Percentiles rank a stretch among this genome's conserved stretches.
Conservation (phyloP, 1,140 invertebrate species). For the Andrena cerasifolii region DNA sequence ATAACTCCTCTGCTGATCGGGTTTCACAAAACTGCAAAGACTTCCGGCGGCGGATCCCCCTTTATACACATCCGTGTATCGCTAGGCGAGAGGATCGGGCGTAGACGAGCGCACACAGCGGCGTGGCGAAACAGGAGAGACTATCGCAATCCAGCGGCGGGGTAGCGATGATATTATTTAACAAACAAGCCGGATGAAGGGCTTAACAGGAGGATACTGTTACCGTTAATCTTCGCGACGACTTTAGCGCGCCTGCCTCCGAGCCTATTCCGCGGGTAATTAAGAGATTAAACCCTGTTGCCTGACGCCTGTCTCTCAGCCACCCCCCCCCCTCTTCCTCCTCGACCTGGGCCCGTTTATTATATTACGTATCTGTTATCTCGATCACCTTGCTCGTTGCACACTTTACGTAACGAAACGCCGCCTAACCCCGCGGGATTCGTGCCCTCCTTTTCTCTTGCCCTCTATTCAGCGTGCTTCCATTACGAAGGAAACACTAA, state of each 20-base stretch:
- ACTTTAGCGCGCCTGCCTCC: slow-evolving; percentile 60
- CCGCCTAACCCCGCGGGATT: neutral
- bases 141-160: slow-evolving; percentile 56
- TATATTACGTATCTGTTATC: slow-evolving; percentile 38
- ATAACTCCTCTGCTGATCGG: neutral
- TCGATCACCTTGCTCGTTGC: slow-evolving; percentile 35
- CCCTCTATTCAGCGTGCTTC: too few relatives aligned
- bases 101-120: neutral
- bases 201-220: slow-evolving; percentile 76
- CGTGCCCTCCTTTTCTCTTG: too few relatives aligned
- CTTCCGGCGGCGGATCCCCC: neutral
- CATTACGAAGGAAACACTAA: too few relatives aligned
- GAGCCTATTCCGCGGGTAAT: slow-evolving; percentile 72
- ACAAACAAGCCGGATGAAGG: slow-evolving; percentile 80
- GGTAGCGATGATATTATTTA: slow-evolving; percentile 80
- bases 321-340: neutral
- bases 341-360: neutral
- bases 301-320: slow-evolving; percentile 61
- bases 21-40: neutral
- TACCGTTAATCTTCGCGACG: slow-evolving; percentile 74
- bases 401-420: slow-evolving; percentile 6
- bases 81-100: too few relatives aligned
- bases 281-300: slow-evolving; percentile 79
- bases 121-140: slow-evolving; percentile 37
- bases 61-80: neutral